These are phyloP conservation scores for Campoletis sonorensis DNA, from an alignment of 1,140 invertebrate species.

Conservation along the genomic window DNA sequence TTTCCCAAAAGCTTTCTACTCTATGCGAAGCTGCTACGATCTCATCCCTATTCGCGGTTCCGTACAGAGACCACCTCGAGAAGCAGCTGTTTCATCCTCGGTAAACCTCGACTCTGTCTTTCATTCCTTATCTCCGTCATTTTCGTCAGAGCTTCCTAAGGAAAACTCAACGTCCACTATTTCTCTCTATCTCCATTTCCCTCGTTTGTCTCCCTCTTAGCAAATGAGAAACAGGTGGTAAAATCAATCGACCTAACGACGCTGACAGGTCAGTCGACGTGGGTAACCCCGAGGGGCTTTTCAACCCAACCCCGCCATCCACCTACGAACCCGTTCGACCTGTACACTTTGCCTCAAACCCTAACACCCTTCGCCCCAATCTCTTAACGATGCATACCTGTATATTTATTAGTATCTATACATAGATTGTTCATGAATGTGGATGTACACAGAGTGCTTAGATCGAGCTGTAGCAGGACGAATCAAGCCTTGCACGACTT, in stretches of 20 bases:
- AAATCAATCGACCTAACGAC: slow-evolving; percentile 74
- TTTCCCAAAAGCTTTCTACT: background rate
- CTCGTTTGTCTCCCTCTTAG: background rate
- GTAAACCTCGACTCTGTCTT: slow-evolving; percentile 18
- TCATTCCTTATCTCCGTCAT: slow-evolving; percentile 16
- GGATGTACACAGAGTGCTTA: background rate
- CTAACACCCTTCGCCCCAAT: slow-evolving; percentile 2
- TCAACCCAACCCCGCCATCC: slow-evolving; percentile 15
- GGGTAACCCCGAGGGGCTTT: slow-evolving; percentile 11
- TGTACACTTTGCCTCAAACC: slow-evolving; percentile 2
- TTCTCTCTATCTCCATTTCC: background rate
- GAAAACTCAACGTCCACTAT: background rate
- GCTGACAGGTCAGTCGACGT: slow-evolving; percentile 60
- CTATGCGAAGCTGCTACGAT: slow-evolving; percentile 19
- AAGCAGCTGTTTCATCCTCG: slow-evolving; percentile 1
- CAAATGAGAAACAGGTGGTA: slow-evolving; percentile 55
- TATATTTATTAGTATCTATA: slow-evolving; percentile 13
- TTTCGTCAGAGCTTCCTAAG: background rate
- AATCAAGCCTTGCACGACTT: slow-evolving; percentile 14
- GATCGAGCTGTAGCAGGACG: slow-evolving; percentile 5
- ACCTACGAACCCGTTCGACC: slow-evolving; percentile 35
- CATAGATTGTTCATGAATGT: too few species aligned
- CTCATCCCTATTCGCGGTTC: slow-evolving; percentile 31
- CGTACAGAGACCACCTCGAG: background rate
- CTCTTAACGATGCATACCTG: slow-evolving; percentile 23